These are phyloP conservation scores for Caenorhabditis macrosperma DNA, from an alignment of 2,888 invertebrate genomes.

Conservation along the genomic window DNA sequence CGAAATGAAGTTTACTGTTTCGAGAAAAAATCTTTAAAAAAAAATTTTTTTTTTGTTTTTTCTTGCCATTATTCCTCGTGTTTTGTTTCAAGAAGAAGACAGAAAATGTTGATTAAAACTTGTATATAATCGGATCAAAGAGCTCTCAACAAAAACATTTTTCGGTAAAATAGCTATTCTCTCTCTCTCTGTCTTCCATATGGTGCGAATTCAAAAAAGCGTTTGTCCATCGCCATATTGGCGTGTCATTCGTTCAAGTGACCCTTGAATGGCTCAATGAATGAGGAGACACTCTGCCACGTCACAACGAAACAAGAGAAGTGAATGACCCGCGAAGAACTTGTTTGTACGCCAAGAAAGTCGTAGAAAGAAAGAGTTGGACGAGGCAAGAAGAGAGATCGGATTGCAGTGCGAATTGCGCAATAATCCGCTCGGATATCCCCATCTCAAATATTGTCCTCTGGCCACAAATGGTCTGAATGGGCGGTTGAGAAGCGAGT, in stretches of 20 bases:
- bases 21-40: no score
- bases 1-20: no score
- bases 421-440: constrained; percentile 49
- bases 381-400: constrained; percentile 17
- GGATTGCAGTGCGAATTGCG: constrained; percentile 43
- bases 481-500: not conserved
- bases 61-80: no score
- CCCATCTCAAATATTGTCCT: constrained; percentile 36
- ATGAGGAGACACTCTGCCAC: not conserved
- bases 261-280: constrained; percentile 19
- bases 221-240: not conserved
- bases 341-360: constrained; percentile 18
- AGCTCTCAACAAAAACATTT: no score
- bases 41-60: no score
- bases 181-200: not conserved
- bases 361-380: constrained; percentile 11
- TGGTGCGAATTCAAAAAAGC: constrained; percentile 2
- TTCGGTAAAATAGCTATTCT: not conserved
- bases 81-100: no score
- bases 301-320: constrained; percentile 5
- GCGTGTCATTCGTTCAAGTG: constrained; percentile 24
- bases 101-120: no score
- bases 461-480: not conserved
- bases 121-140: no score
- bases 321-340: constrained; percentile 8